These are phyloP conservation scores for Heliornis fulica DNA, from an alignment of 2,113 vertebrate species.

Conservation along the genomic window DNA sequence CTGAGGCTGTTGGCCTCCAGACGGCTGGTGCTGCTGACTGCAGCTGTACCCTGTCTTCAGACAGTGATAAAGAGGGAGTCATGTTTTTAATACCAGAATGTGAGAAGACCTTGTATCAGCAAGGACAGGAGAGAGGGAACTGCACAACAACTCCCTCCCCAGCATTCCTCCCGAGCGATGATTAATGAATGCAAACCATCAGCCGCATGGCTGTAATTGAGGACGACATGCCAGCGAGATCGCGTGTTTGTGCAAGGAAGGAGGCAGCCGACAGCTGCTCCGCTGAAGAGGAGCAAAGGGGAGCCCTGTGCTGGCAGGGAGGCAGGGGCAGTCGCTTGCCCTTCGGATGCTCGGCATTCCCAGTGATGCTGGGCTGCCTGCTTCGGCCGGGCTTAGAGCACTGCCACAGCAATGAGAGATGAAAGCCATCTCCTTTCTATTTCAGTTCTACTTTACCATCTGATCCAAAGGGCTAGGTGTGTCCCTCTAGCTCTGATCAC, in stretches of 20 bases:
- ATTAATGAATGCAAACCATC: constrained; percentile 40
- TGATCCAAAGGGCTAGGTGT: neutral
- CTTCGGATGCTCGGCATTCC: accelerated
- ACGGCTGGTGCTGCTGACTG: neutral
- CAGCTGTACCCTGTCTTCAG: constrained; percentile 70
- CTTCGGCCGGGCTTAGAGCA: neutral
- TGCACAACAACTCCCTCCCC: constrained; percentile 32
- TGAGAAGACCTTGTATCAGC: constrained; percentile 46
- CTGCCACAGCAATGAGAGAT: accelerated
- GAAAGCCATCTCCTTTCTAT: neutral
- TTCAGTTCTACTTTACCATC: neutral
- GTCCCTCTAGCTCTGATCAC: no score
- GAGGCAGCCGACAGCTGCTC: neutral
- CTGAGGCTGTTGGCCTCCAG: neutral
- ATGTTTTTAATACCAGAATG: constrained; percentile 38
- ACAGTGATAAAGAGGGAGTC: constrained; percentile 47
- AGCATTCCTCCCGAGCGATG: constrained; percentile 57
- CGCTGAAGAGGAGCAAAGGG: neutral
- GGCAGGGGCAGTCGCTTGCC: accelerated
- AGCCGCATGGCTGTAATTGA: neutral
- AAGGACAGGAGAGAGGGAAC: constrained; percentile 49
- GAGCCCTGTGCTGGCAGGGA: neutral
- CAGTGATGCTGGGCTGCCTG: accelerated
- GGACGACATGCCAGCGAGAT: neutral
- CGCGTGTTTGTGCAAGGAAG: neutral